A percentile compares a stretch with the other conserved stretches of the same genome.
phyloP scores from a whole-genome alignment of 2,113 vertebrate genomes.

The Dipodomys merriami region DNA sequence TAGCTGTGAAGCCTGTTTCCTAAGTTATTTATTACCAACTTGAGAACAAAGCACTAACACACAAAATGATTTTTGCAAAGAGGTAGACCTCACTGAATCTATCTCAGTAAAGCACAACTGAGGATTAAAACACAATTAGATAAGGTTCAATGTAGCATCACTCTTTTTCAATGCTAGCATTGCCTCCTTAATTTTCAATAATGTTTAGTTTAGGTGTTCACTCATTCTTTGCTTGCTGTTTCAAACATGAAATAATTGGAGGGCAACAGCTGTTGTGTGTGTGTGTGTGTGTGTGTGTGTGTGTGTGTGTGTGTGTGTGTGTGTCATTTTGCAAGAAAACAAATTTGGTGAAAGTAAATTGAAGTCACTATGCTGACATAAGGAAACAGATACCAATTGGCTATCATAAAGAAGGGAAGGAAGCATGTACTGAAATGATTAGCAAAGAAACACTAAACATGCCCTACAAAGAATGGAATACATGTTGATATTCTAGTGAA shows the following conservation, averaged over 20 bases:
- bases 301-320: background rate
- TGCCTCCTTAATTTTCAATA: background rate
- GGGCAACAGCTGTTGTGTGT: background rate
- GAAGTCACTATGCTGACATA: background rate
- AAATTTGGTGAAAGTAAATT: conserved; percentile 36
- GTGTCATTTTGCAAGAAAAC: background rate
- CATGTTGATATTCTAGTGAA: background rate
- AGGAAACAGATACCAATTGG: background rate
- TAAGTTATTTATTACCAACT: background rate
- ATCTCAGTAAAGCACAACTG: background rate
- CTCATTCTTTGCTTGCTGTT: background rate
- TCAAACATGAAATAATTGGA: background rate
- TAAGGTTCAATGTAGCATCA: background rate
- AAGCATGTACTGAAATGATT: background rate
- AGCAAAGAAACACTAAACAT: background rate
- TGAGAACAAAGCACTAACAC: background rate
- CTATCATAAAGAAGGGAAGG: background rate
- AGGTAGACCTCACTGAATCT: background rate
- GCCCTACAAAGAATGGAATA: background rate
- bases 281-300: background rate
- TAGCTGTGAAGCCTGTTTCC: background rate
- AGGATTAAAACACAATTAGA: conserved; percentile 19
- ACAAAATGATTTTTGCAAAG: background rate
- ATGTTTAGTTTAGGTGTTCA: background rate
- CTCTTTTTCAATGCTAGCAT: background rate